These are phyloP conservation scores for Zophobas atratus DNA, from an alignment of 1,140 invertebrate genomes.

Conservation along the genomic window DNA sequence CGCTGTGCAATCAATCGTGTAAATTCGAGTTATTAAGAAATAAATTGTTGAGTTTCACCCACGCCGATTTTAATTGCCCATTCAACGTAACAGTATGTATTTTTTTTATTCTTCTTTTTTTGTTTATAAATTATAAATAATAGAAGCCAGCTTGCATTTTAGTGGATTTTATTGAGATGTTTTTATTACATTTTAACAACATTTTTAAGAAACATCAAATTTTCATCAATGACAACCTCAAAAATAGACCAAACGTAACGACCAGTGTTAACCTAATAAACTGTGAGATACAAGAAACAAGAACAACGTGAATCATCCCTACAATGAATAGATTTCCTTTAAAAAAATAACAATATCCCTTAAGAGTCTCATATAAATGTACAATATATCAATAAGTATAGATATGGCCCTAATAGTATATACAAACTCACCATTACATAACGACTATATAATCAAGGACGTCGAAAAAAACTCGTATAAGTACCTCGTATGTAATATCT, in stretches of 20 bases:
- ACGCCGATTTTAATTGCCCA: no score
- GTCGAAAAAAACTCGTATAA: slow-evolving; percentile 39
- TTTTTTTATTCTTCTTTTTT: no score
- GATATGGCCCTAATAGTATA: slow-evolving; percentile 37
- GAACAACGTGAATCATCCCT: slow-evolving; percentile 20
- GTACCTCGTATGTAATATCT: slow-evolving; percentile 22
- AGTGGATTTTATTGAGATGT: slow-evolving; percentile 47
- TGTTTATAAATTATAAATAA: no score
- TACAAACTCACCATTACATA: slow-evolving; percentile 13
- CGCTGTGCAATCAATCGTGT: no score
- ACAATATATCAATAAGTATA: slow-evolving; percentile 37
- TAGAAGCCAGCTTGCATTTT: no score
- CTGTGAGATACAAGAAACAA: slow-evolving; percentile 25
- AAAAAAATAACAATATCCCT: slow-evolving; percentile 40
- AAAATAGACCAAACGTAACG: slow-evolving; percentile 25
- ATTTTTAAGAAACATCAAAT: slow-evolving; percentile 48
- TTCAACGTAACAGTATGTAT: no score
- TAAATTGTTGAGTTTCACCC: no score
- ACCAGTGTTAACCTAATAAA: slow-evolving; percentile 3
- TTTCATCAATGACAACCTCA: slow-evolving; percentile 31
- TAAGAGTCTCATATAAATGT: slow-evolving; percentile 31
- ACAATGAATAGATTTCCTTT: slow-evolving; percentile 36
- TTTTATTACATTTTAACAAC: slow-evolving; percentile 49
- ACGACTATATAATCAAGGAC: slow-evolving; percentile 7
- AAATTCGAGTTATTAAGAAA: no score